Conservation (phyloP, 2,113 vertebrate species). For the Lampris megalopsis region DNA sequence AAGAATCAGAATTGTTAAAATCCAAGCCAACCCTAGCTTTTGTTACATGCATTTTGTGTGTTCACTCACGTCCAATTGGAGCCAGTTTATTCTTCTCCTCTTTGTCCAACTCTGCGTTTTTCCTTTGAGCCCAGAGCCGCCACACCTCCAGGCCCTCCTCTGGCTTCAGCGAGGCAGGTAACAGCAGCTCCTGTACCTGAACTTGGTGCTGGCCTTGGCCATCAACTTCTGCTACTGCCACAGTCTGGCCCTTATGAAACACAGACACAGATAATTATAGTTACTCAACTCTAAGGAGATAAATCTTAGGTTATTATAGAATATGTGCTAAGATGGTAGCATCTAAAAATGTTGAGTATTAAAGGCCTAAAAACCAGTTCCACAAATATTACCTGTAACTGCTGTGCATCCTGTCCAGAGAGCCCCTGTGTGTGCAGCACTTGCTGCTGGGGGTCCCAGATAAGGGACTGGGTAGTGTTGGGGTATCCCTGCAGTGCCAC, state of each 20-base stretch:
- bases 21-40: too few species aligned
- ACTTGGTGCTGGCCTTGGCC: conserved; percentile 87
- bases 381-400: conserved; percentile 79
- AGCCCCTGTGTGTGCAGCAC: conserved; percentile 78
- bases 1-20: too few species aligned
- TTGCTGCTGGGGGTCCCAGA: conserved; percentile 93
- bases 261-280: conserved; percentile 12
- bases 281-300: neutral
- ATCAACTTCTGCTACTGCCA: conserved; percentile 82
- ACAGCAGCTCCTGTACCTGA: conserved; percentile 92
- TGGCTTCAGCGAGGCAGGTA: conserved; percentile 95
- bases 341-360: too few species aligned
- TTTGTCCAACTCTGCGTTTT: conserved; percentile 96
- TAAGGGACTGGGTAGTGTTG: conserved; percentile 94
- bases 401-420: conserved; percentile 86
- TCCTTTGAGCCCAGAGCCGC: conserved; percentile 96
- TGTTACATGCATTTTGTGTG: neutral
- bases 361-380: neutral
- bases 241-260: conserved; percentile 86
- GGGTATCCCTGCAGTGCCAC: conserved; percentile 97
- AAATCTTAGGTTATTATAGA: too few species aligned
- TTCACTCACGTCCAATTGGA: conserved; percentile 93
- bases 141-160: conserved; percentile 97
- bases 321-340: too few species aligned
- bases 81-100: conserved; percentile 93